Evolutionary conservation across 2,113 vertebrate species (phyloP).

Genomic region (Clarias batrachus): DNA sequence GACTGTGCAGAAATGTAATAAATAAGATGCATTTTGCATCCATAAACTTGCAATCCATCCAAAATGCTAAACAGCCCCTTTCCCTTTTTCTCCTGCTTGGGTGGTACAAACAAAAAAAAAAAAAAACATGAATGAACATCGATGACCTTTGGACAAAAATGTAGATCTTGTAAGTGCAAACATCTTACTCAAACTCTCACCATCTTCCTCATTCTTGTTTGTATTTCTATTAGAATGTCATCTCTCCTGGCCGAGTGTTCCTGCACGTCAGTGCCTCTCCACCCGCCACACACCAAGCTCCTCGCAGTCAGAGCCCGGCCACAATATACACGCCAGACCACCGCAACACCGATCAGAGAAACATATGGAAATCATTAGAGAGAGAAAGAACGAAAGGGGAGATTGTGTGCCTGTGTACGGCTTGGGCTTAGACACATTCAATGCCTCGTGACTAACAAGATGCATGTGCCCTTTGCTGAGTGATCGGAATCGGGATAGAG

Average conservation of each 20-base stretch:
- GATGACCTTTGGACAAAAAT: conserved; percentile 32
- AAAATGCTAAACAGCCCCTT: conserved; percentile 3
- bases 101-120: background rate
- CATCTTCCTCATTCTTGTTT: conserved; percentile 32
- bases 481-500: conserved; percentile 18
- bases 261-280: conserved; percentile 49
- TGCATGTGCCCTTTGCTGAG: background rate
- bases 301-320: conserved; percentile 58
- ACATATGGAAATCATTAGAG: conserved; percentile 71
- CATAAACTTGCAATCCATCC: background rate
- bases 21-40: background rate
- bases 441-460: background rate
- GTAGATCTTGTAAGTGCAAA: conserved; percentile 15
- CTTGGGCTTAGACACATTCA: background rate
- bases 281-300: conserved; percentile 51
- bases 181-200: conserved; percentile 5
- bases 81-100: background rate
- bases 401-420: conserved; percentile 1
- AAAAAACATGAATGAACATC: background rate
- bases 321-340: conserved; percentile 44
- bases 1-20: background rate
- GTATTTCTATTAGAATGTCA: conserved; percentile 49
- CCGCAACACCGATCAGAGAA: conserved; percentile 61
- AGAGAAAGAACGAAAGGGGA: background rate
- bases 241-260: conserved; percentile 32